Conservation (phyloP, 2,888 invertebrate genomes). For the Spicauda simplicius region DNA sequence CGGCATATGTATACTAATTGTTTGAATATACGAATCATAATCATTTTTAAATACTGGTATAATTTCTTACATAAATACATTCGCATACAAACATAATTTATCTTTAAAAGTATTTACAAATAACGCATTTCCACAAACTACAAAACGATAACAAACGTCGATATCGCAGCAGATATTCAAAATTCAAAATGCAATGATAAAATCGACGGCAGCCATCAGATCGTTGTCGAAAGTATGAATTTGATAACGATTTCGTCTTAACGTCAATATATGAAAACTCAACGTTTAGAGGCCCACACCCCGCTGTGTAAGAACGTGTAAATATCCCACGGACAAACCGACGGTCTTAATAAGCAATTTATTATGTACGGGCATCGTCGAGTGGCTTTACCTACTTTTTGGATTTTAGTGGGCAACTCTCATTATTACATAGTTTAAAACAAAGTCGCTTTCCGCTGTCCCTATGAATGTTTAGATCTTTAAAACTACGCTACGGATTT, state of each 20-base stretch:
- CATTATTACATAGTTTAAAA: no score
- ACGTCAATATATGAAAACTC: conserved; percentile 7
- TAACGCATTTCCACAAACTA: neutral
- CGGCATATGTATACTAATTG: no score
- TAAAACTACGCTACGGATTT: no score
- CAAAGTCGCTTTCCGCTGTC: no score
- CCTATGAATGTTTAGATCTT: no score
- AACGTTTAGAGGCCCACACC: neutral
- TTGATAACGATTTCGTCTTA: neutral
- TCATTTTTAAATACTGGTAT: no score
- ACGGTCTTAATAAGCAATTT: conserved; percentile 30
- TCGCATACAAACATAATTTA: no score
- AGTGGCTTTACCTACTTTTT: neutral
- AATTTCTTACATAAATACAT: no score
- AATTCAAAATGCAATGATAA: neutral
- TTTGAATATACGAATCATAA: no score
- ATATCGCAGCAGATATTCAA: neutral
- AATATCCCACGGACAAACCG: conserved; percentile 17
- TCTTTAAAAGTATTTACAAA: neutral
- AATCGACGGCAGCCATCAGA: neutral
- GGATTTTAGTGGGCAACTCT: no score
- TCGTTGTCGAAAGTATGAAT: neutral
- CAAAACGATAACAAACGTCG: neutral
- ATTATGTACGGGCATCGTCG: conserved; percentile 12
- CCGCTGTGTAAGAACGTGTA: conserved; percentile 26